Evolutionary conservation across 2,113 vertebrate species (phyloP).

Genomic region (Sturnus vulgaris): DNA sequence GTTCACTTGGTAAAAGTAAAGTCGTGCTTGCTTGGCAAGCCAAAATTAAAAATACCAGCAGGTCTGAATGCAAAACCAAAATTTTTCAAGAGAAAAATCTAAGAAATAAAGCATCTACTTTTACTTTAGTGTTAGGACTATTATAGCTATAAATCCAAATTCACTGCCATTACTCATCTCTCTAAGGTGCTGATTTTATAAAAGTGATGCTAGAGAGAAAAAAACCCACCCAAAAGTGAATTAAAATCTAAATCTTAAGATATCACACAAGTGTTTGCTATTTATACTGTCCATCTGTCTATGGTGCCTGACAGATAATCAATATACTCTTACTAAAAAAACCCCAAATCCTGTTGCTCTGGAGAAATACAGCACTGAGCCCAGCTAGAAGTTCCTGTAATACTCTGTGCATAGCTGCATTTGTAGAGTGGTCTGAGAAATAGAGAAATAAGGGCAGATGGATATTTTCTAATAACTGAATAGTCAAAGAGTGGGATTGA

Average conservation of each 20-base stretch:
- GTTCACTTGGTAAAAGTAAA: not conserved
- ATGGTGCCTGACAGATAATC: conserved; percentile 7
- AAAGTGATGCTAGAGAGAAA: not conserved
- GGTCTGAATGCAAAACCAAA: not conserved
- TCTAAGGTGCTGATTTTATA: not conserved
- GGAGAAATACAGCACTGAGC: not conserved
- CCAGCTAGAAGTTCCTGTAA: not conserved
- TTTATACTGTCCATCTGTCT: conserved; percentile 1
- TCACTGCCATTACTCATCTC: not conserved
- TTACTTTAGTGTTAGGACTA: not conserved
- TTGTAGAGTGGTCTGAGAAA: not conserved
- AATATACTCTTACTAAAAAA: not conserved
- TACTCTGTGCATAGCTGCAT: not conserved
- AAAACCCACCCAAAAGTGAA: not conserved
- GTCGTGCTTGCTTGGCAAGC: not conserved
- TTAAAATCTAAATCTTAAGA: not conserved
- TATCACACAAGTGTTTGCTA: not conserved
- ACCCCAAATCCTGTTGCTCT: not conserved
- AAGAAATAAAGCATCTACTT: not conserved
- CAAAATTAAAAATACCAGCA: not conserved
- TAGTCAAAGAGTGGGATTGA: not conserved
- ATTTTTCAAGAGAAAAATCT: not conserved
- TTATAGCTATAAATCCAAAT: not conserved
- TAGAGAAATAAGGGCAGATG: not conserved
- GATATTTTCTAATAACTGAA: not conserved